Evolutionary conservation across 2,888 invertebrate genomes (phyloP).

Genomic region (Spilarctia lutea): DNA sequence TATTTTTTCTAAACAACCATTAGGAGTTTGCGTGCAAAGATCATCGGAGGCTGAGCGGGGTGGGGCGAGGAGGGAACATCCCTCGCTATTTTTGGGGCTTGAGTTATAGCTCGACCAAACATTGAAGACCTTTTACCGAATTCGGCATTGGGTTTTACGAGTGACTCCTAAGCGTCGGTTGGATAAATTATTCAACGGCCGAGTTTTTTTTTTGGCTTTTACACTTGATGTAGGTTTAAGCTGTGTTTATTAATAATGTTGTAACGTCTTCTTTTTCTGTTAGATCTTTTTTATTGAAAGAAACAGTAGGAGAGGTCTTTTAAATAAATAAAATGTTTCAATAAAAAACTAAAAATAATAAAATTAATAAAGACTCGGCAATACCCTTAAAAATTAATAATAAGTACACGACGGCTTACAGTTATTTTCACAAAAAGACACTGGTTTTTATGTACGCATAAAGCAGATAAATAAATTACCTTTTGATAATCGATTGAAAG

Average conservation of each 20-base stretch:
- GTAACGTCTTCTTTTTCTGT: slow-evolving; percentile 45
- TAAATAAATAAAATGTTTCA: background rate
- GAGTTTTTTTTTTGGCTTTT: slow-evolving; percentile 65
- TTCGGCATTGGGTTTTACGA: slow-evolving; percentile 83
- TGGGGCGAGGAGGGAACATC: slow-evolving; percentile 58
- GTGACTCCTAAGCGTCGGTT: slow-evolving; percentile 75
- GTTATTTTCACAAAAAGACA: background rate
- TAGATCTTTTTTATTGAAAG: background rate
- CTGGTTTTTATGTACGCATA: background rate
- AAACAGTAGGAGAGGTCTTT: background rate
- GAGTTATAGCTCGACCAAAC: slow-evolving; percentile 84
- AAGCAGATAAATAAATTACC: background rate
- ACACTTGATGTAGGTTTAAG: slow-evolving; percentile 65
- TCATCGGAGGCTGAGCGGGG: slow-evolving; percentile 71
- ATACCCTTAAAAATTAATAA: background rate
- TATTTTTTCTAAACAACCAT: slow-evolving; percentile 74
- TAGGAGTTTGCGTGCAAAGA: slow-evolving; percentile 73
- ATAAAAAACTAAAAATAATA: too few relatives aligned
- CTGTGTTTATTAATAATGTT: slow-evolving; percentile 66
- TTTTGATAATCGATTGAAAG: background rate
- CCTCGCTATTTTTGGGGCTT: slow-evolving; percentile 83
- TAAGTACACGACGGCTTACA: background rate
- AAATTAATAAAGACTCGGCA: background rate
- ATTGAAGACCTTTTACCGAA: slow-evolving; percentile 85
- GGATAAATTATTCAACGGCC: slow-evolving; percentile 79